phyloP scores from a whole-genome alignment of 2,888 invertebrate genomes.

The Erebia ligea region DNA sequence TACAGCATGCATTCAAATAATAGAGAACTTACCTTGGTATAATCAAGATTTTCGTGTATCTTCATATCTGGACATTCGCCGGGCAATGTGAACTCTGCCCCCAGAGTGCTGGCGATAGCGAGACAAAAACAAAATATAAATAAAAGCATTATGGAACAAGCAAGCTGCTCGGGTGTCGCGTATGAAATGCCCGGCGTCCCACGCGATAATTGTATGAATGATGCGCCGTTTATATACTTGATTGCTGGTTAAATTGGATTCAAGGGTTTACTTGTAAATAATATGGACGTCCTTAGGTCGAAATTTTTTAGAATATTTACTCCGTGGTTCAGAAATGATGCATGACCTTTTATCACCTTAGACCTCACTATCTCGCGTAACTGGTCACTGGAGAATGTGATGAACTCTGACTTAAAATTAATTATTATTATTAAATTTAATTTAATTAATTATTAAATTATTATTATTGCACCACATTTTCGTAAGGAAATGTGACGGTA shows the following conservation, averaged over 20 bases:
- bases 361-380: too few species aligned
- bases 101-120: constrained; percentile 43
- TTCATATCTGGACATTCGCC: constrained; percentile 71
- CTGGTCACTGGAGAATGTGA: too few species aligned
- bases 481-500: too few species aligned
- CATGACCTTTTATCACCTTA: background rate
- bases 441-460: too few species aligned
- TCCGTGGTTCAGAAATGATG: background rate
- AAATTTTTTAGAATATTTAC: constrained; percentile 28
- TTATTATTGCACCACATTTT: too few species aligned
- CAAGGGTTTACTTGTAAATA: constrained; percentile 37
- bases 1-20: background rate
- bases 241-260: constrained; percentile 50
- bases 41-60: constrained; percentile 70
- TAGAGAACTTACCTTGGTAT: constrained; percentile 60
- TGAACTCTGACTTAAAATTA: too few species aligned
- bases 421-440: too few species aligned
- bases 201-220: constrained; percentile 74
- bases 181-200: constrained; percentile 59
- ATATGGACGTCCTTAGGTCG: constrained; percentile 31
- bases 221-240: constrained; percentile 44
- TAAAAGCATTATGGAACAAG: constrained; percentile 56
- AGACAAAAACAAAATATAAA: constrained; percentile 49
- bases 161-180: constrained; percentile 46
- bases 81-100: constrained; percentile 63